These are phyloP conservation scores for Xerus inauris DNA, from an alignment of 2,113 vertebrate genomes.

Conservation along the genomic window DNA sequence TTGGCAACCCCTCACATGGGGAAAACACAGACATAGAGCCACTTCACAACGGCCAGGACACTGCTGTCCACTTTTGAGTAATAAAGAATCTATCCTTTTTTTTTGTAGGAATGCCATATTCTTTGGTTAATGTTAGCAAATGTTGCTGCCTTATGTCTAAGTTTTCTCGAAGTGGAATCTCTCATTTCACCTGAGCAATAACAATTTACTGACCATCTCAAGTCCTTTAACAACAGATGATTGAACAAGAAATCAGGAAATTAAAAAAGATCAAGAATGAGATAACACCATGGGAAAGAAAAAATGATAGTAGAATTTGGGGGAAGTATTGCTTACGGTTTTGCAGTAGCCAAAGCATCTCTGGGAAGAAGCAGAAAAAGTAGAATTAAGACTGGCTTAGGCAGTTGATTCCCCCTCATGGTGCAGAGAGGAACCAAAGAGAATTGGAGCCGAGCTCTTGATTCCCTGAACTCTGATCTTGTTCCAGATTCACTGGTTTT, in stretches of 20 bases:
- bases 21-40: not conserved
- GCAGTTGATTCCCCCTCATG: constrained; percentile 33
- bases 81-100: not conserved
- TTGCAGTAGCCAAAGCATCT: constrained; percentile 42
- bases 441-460: not conserved
- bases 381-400: not conserved
- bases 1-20: not conserved
- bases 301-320: not conserved
- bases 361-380: constrained; percentile 61
- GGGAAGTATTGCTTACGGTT: constrained; percentile 70
- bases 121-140: not conserved
- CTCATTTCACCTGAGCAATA: not conserved
- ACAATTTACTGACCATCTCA: not conserved
- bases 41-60: not conserved
- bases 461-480: constrained; percentile 53
- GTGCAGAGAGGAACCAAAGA: not conserved
- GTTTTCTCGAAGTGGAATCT: not conserved
- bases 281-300: not conserved
- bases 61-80: not conserved
- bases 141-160: not conserved
- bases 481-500: constrained; percentile 38
- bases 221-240: not conserved
- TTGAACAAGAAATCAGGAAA: not conserved
- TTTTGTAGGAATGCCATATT: not conserved
- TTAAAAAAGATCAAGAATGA: constrained; percentile 7